Conservation (phyloP, 2,797 vertebrate species). For the Pitangus sulphuratus region DNA sequence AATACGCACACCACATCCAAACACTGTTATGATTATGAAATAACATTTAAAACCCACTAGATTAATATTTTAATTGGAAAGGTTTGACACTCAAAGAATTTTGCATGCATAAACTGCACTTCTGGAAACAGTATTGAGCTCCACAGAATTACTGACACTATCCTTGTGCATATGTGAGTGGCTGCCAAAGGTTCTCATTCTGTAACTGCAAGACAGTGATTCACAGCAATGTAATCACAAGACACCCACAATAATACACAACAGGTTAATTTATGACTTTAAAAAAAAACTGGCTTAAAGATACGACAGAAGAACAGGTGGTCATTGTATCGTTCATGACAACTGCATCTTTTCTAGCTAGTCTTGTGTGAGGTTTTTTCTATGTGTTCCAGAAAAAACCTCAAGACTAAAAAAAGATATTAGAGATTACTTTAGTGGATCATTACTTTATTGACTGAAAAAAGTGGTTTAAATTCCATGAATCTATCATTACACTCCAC, state of each 20-base stretch:
- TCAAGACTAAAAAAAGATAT: not conserved
- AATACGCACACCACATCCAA: not conserved
- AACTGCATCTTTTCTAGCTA: not conserved
- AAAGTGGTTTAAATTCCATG: not conserved
- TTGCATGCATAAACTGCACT: not conserved
- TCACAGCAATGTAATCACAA: not conserved
- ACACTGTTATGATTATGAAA: not conserved
- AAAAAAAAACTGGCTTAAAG: not conserved
- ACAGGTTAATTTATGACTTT: not conserved
- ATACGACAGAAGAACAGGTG: not conserved
- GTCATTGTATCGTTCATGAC: not conserved
- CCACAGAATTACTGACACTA: not conserved
- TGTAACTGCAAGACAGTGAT: not conserved
- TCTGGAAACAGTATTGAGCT: not conserved
- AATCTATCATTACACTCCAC: not conserved
- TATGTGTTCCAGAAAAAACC: rapidly evolving
- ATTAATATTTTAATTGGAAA: constrained; percentile 15
- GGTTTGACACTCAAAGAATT: not conserved
- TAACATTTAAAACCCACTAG: not conserved
- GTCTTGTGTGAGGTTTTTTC: rapidly evolving
- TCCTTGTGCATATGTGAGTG: not conserved
- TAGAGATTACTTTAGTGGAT: not conserved
- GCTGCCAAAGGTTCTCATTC: not conserved
- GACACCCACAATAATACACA: not conserved
- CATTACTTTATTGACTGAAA: not conserved